Percentiles rank a stretch among this genome's conserved stretches.
phyloP scores from a whole-genome alignment of 2,888 invertebrate species.

The Lepidochitona cinerea region DNA sequence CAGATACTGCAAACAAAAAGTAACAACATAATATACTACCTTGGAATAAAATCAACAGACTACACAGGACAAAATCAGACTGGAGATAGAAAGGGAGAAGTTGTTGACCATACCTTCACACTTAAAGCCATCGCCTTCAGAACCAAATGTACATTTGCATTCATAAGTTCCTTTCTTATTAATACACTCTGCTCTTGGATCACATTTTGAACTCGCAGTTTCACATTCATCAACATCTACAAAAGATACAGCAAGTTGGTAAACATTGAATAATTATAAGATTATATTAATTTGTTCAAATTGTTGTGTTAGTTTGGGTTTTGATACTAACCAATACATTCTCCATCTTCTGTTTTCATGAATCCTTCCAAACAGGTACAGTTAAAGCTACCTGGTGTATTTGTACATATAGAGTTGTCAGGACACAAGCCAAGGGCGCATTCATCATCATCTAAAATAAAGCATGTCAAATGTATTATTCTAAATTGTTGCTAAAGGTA shows the following conservation, averaged over 20 bases:
- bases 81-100: too few relatives aligned
- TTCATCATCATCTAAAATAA: constrained; percentile 60
- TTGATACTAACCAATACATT: constrained; percentile 44
- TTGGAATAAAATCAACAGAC: too few relatives aligned
- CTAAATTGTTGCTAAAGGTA: too few relatives aligned
- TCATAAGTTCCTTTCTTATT: constrained; percentile 91
- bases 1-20: neutral
- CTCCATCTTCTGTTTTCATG: constrained; percentile 30
- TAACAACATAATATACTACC: too few relatives aligned
- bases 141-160: constrained; percentile 81
- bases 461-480: too few relatives aligned
- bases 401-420: constrained; percentile 48
- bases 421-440: constrained; percentile 44
- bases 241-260: neutral
- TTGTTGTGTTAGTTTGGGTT: too few relatives aligned
- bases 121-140: constrained; percentile 10
- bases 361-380: constrained; percentile 60
- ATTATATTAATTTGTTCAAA: too few relatives aligned
- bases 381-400: constrained; percentile 51
- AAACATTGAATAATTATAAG: too few relatives aligned
- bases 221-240: constrained; percentile 31
- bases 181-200: constrained; percentile 86
- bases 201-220: constrained; percentile 77
- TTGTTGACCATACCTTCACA: constrained; percentile 13
- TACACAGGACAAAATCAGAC: too few relatives aligned